These are phyloP conservation scores for Patella caerulea DNA, from an alignment of 2,888 invertebrate species.

Conservation along the genomic window DNA sequence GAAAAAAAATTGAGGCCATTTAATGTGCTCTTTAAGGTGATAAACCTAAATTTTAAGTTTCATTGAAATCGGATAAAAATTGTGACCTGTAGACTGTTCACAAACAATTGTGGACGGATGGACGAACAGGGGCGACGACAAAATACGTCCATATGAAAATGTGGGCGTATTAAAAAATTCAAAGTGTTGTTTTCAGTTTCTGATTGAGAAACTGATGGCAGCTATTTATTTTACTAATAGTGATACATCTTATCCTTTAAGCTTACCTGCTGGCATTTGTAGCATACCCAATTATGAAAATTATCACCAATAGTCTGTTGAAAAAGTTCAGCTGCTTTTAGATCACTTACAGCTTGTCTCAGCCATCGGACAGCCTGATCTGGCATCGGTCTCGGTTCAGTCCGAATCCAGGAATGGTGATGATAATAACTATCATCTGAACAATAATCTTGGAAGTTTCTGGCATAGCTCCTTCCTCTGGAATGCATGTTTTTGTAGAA, in stretches of 20 bases:
- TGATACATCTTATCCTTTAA: background rate
- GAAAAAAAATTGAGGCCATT: too few relatives aligned
- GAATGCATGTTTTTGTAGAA: conserved; percentile 14
- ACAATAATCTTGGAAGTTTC: background rate
- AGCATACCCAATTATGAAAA: conserved; percentile 23
- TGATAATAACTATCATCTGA: background rate
- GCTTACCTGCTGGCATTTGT: conserved; percentile 20
- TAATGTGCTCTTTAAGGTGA: too few relatives aligned
- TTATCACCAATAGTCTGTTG: background rate
- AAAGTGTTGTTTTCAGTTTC: too few relatives aligned
- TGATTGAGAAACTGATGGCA: too few relatives aligned
- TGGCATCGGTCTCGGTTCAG: conserved; percentile 11
- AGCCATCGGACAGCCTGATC: conserved; percentile 23
- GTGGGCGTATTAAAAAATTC: too few relatives aligned
- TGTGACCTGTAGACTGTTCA: too few relatives aligned
- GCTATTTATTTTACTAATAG: too few relatives aligned
- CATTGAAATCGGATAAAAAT: too few relatives aligned
- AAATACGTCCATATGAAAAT: too few relatives aligned
- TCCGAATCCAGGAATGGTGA: background rate
- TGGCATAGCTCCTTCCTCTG: conserved; percentile 15
- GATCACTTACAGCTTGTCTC: conserved; percentile 17
- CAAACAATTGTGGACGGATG: too few relatives aligned
- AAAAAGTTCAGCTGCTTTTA: conserved; percentile 13
- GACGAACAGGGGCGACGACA: too few relatives aligned
- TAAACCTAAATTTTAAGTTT: too few relatives aligned